These are phyloP conservation scores for Cephalopterus ornatus DNA, from an alignment of 2,113 vertebrate genomes.

Conservation along the genomic window DNA sequence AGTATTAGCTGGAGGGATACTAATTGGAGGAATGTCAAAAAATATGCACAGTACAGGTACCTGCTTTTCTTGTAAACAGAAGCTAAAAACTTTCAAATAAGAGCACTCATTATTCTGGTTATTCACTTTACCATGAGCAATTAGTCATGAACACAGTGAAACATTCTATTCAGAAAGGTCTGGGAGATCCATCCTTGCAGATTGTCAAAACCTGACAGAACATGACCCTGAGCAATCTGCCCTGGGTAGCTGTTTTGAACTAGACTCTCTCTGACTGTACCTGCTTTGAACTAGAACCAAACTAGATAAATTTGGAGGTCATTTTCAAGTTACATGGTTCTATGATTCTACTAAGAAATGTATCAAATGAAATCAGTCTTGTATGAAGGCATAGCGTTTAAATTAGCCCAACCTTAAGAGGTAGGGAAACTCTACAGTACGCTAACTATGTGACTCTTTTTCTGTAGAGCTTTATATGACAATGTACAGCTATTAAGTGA, in stretches of 20 bases:
- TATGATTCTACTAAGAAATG: background rate
- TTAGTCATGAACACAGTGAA: background rate
- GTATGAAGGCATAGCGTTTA: background rate
- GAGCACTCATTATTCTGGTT: background rate
- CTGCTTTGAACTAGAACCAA: background rate
- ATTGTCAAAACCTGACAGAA: background rate
- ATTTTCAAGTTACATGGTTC: background rate
- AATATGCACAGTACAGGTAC: accelerated
- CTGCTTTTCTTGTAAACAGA: background rate
- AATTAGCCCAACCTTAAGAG: background rate
- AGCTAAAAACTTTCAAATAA: background rate
- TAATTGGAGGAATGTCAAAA: background rate
- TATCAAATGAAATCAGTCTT: background rate
- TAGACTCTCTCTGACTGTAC: background rate
- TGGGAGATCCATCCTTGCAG: background rate
- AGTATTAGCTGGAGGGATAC: background rate
- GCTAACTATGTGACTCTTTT: background rate
- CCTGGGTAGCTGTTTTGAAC: background rate
- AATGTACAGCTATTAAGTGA: background rate
- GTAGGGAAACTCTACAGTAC: background rate
- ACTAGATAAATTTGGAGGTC: background rate
- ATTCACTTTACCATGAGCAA: background rate
- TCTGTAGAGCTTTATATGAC: background rate
- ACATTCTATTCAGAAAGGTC: background rate
- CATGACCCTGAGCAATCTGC: background rate